phyloP scores from a whole-genome alignment of 2,888 invertebrate genomes.

The Neoaliturus tenellus region DNA sequence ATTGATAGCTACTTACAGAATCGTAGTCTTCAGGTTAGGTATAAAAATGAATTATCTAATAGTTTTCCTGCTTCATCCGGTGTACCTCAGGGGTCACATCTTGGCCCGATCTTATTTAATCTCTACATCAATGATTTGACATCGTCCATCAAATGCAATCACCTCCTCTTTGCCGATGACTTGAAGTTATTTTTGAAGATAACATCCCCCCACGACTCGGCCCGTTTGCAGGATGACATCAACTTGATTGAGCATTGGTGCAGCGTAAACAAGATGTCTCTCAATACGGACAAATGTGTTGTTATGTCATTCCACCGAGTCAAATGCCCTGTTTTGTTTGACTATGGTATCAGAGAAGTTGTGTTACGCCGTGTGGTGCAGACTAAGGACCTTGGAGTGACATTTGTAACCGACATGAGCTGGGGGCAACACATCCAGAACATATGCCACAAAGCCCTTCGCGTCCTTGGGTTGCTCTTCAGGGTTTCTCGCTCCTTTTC shows the following conservation, averaged over 20 bases:
- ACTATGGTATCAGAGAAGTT: too few species aligned
- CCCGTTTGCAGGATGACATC: neutral
- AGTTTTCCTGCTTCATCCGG: too few species aligned
- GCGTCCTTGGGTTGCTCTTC: neutral
- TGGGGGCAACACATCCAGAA: neutral
- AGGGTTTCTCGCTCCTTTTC: neutral
- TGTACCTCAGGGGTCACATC: too few species aligned
- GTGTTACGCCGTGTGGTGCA: too few species aligned
- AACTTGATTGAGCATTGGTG: neutral
- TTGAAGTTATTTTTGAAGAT: neutral
- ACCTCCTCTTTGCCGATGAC: neutral
- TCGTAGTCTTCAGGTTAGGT: neutral
- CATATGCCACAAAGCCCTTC: neutral
- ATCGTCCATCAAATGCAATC: neutral
- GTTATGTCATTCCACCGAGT: too few species aligned
- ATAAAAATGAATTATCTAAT: constrained; percentile 45
- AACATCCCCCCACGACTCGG: neutral
- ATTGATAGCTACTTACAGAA: neutral
- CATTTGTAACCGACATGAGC: neutral
- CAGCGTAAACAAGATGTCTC: neutral
- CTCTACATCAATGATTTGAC: constrained; percentile 54
- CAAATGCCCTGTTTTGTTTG: too few species aligned
- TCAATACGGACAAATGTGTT: neutral
- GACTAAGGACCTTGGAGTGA: neutral
- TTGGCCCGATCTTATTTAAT: constrained; percentile 62